phyloP scores from a whole-genome alignment of 2,888 invertebrate species.

The Coelogynopora nodosa region DNA sequence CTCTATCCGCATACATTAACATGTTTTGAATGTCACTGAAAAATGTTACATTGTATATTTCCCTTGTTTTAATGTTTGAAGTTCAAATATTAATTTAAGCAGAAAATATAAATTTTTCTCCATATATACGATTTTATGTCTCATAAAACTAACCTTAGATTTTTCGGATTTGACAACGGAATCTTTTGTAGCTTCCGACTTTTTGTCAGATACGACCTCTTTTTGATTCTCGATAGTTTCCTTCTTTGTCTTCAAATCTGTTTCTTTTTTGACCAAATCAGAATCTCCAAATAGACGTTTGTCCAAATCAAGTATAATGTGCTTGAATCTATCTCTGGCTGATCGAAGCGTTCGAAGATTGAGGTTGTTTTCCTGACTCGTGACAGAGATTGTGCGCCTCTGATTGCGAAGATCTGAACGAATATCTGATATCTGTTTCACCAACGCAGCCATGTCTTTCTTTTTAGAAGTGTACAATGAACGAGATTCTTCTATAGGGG shows the following conservation, averaged over 20 bases:
- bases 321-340: not conserved
- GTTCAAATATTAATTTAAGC: no score
- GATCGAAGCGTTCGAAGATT: not conserved
- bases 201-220: not conserved
- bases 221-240: not conserved
- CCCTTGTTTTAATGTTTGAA: no score
- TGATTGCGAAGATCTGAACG: not conserved
- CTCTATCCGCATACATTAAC: no score
- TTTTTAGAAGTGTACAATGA: not conserved
- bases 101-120: no score
- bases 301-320: conserved; percentile 13
- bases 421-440: not conserved
- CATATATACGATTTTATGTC: no score
- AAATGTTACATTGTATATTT: no score
- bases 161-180: not conserved
- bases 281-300: not conserved
- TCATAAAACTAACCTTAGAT: not conserved
- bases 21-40: no score
- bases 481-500: not conserved
- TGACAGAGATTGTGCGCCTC: not conserved
- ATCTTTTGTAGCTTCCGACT: not conserved
- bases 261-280: not conserved
- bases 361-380: not conserved
- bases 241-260: not conserved
- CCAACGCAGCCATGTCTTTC: not conserved